Evolutionary conservation across 2,113 vertebrate species (phyloP), one percentile per base, ranked within the genome.

Genomic region (Xenus cinereus): DNA sequence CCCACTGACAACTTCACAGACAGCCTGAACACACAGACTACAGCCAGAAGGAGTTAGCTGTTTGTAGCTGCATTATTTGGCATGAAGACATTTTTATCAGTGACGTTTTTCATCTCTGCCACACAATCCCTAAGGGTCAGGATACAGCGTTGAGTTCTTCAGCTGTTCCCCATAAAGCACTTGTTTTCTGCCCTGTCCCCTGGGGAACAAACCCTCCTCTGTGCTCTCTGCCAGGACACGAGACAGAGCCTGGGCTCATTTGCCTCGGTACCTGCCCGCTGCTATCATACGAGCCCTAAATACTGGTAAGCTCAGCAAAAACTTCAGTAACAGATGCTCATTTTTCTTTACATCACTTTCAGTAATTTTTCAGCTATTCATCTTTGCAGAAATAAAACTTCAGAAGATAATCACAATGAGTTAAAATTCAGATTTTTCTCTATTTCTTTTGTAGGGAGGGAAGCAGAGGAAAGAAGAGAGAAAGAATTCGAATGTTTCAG

Each of bases 121-220:
- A 24, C 35, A 8, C 1, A 2, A 7, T 43, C 35, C 69, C 32
- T 41, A 21, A 1, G 3, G 28, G 60, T 19, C 30, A 60, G n/a
- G 60, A 48, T 11, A 54, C 0, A 2, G 43, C 1, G 0, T 0
- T 0, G 3, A 85, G 35, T 60, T 53, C 60, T 76, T 57, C 69
- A 76, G 77, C 43, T 11, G 11, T 45, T 87, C 23, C 35, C 32
- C 48, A 22, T 14, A 32, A 50, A 71, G 27, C 32, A 15, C 35
- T 54, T 10, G 3, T 41, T 33, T 68, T 68, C 63, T 76, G 56
- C 30, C 67, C 48, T 2, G 1, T 33, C 15, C 28, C 20, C 67
- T 6, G 21, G 64, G 16, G 37, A 87, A 30, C 45, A 91, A 94
- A 20, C 8, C 37, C 48, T 72, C 46, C 62, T 37, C 66, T 20